Conservation (phyloP, 2,888 invertebrate species). For the Panorpa germanica region DNA sequence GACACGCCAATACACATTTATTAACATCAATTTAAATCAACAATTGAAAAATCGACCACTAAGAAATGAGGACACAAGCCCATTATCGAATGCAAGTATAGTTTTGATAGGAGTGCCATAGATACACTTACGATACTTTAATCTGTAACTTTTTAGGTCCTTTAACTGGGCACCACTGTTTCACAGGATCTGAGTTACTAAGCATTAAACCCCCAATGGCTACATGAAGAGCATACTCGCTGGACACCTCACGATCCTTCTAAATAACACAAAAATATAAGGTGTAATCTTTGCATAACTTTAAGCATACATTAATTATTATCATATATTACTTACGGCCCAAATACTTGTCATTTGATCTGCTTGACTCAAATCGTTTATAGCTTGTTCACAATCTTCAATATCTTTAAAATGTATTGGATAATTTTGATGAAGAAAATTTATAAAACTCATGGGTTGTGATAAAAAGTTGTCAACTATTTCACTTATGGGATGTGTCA, state of each 20-base stretch:
- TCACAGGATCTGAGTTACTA: slow-evolving; percentile 42
- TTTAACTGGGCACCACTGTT: slow-evolving; percentile 55
- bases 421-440: slow-evolving; percentile 58
- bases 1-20: too few species aligned
- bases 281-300: slow-evolving; percentile 1
- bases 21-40: too few species aligned
- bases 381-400: slow-evolving; percentile 36
- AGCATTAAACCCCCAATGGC: slow-evolving; percentile 53
- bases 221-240: slow-evolving; percentile 37
- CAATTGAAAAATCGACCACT: too few species aligned
- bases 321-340: slow-evolving; percentile 28
- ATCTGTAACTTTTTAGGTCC: too few species aligned
- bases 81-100: too few species aligned
- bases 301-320: slow-evolving; percentile 3
- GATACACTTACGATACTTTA: too few species aligned
- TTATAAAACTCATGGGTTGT: slow-evolving; percentile 43
- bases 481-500: too few species aligned
- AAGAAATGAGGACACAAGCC: too few species aligned
- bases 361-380: slow-evolving; percentile 47
- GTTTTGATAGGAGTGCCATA: too few species aligned
- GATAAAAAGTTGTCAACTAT: slow-evolving; percentile 45
- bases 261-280: slow-evolving; percentile 10
- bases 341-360: slow-evolving; percentile 47
- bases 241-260: slow-evolving; percentile 14
- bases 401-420: slow-evolving; percentile 48